Evolutionary conservation across 2,113 vertebrate species (phyloP).

Genomic region (Lophura nycthemera): DNA sequence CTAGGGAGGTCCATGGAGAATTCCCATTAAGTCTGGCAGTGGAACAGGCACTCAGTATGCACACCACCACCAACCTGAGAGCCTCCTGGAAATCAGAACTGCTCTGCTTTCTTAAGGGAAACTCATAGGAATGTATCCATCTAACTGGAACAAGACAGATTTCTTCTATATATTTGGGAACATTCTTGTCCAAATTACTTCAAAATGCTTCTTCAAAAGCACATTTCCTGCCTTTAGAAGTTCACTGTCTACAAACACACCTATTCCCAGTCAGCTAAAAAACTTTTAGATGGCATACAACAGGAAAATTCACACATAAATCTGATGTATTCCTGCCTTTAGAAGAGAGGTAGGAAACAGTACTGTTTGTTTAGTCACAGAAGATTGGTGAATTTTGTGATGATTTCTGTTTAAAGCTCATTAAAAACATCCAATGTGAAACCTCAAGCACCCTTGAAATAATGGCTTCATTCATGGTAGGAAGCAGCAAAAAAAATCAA

Average conservation of each 20-base stretch:
- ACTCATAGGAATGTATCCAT: slow-evolving; percentile 14
- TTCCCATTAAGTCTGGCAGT: neutral
- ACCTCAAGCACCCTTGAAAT: neutral
- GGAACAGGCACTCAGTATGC: neutral
- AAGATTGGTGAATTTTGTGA: neutral
- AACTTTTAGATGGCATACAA: neutral
- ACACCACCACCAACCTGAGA: neutral
- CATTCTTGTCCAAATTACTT: neutral
- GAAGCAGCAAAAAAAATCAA: neutral
- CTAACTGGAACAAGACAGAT: neutral
- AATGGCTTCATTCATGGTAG: slow-evolving; percentile 12
- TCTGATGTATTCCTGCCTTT: neutral
- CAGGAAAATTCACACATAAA: neutral
- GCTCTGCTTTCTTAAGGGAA: neutral
- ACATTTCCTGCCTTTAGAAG: slow-evolving; percentile 53
- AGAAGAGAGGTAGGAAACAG: neutral
- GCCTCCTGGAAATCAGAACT: neutral
- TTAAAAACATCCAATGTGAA: neutral
- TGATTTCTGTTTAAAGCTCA: neutral
- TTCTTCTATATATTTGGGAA: neutral
- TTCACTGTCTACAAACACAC: neutral
- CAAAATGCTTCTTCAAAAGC: slow-evolving; percentile 30
- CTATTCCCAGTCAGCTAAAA: neutral
- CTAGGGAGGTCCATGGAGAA: fast-evolving
- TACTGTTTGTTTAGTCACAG: slow-evolving; percentile 29